A percentile compares a stretch with the other conserved stretches of the same genome.
Evolutionary conservation across 2,113 vertebrate species (phyloP).

Genomic region (Stegostoma tigrinum): DNA sequence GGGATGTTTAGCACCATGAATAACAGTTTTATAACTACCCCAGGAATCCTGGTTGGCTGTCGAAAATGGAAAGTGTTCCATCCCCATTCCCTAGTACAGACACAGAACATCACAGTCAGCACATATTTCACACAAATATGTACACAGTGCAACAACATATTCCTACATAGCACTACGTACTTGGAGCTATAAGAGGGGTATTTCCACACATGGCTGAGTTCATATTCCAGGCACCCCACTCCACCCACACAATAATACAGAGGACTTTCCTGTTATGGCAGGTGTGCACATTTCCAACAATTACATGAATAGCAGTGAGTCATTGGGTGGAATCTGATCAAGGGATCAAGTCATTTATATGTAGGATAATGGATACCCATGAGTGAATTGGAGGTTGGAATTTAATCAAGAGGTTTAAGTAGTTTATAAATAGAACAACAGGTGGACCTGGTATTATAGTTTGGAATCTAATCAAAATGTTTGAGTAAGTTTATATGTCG

Average conservation of each 20-base stretch:
- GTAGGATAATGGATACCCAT: not conserved
- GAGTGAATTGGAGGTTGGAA: not conserved
- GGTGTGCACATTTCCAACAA: not conserved
- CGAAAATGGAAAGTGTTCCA: not conserved
- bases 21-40: not conserved
- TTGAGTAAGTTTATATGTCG: not conserved
- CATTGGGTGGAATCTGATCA: not conserved
- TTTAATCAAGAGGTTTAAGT: not conserved
- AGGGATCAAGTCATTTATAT: not conserved
- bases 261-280: conserved; percentile 2
- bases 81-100: not conserved
- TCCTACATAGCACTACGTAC: not conserved
- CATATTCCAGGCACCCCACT: not conserved
- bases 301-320: not conserved
- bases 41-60: not conserved
- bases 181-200: not conserved
- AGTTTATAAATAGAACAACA: too few species aligned
- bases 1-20: not conserved
- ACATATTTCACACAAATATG: not conserved
- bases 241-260: not conserved
- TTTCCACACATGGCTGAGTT: not conserved
- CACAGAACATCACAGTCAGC: not conserved
- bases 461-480: not conserved
- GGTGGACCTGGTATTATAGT: too few species aligned
- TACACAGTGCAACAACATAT: not conserved